Evolutionary conservation across 2,888 invertebrate species (phyloP), one percentile per base, ranked within the genome.

Genomic region (Perizoma flavofasciatum): DNA sequence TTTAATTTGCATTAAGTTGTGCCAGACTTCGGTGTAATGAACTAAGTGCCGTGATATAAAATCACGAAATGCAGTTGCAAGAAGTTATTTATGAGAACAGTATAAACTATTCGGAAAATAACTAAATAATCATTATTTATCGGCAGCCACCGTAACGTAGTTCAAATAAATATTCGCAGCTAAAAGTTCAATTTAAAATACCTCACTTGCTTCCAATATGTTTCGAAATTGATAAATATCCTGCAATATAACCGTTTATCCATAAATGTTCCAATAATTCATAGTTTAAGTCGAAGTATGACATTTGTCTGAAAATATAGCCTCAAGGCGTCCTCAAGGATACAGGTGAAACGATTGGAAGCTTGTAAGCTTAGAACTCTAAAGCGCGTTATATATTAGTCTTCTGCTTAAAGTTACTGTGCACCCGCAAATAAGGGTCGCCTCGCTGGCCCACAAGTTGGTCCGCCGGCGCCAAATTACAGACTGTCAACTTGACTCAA

Each of bases 401-500:
- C 78, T 77, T 74, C 81, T 83, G 85, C 88, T 87, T 83, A 83
- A 87, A 89, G 83, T 88, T 84, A 77, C 79, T 82, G 81, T 80
- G 84, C 79, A 75, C 79, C 82, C 73, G 79, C 87, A 88, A 88
- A 88, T 88, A 87, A 84, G 82, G 81, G 82, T 77, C 78, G 78
- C 78, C 41, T 39, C 39, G 74, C 77, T 75, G 78, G 78, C 81
- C 79, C 79, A 69, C 81, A 88, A 85, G 75, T 88, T 85, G 77
- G 81, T 81, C 82, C 79, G 75, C 75, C 73, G 76, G 74, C 78
- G 80, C 82, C 83, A 89, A 91, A 89, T 91, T 88, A 89, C 85
- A 87, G 85, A 84, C 86, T 83, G 86, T 83, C 85, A 84, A 83
- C 83, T 88, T 78, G 78, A 81, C 86, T 89, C 87, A 85, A 88